Evolutionary conservation across 2,113 vertebrate genomes (phyloP), one percentile per base, ranked within the genome.

Genomic region (Eretmodus cyanostictus): DNA sequence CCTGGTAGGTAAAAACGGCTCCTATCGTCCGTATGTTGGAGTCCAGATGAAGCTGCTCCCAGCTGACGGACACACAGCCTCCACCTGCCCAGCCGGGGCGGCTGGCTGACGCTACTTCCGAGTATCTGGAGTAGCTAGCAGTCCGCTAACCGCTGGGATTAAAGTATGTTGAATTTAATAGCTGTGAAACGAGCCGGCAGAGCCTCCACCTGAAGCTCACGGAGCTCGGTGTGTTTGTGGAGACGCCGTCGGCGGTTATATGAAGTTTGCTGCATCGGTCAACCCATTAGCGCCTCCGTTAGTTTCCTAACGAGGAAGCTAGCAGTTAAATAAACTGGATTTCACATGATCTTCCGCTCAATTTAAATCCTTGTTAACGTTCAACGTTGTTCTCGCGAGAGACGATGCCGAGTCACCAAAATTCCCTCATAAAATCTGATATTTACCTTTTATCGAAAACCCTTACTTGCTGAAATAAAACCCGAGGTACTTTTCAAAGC

Each of bases 121-220:
- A 78, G 16, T 81, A 40, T 42, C 81, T 19, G 85, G 87, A 87
- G 92, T 87, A 92, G 86, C 89, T 91, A 82, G 63, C 9, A 3
- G 4, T 9, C 2, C 9, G 82, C 59, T 89, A 85, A 76, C 59
- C 9, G 13, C 45, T 78, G 0, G 47, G 16, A 51, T 78, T 78
- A 51, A 78, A 78, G 3, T 34, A 51, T 49, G 0, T 8, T 49
- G 27, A 2, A 31, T 78, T 68, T 51, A n/a, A 1, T 31, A 12
- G 27, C 73, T 19, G 7, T 31, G 27, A 78, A 29, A 47, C 9
- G 16, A n/a, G 42, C 42, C 1, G 16, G 71, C 27, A 0, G 42
- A 49, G 9, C 10, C 17, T 51, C 45, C 1, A 17, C 27, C 27
- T 34, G 24, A 31, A n/a, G 17, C 3, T 47, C 7, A 49, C 10